These are phyloP conservation scores for Orcinus orca DNA, from an alignment of 2,113 vertebrate species.

Conservation along the genomic window DNA sequence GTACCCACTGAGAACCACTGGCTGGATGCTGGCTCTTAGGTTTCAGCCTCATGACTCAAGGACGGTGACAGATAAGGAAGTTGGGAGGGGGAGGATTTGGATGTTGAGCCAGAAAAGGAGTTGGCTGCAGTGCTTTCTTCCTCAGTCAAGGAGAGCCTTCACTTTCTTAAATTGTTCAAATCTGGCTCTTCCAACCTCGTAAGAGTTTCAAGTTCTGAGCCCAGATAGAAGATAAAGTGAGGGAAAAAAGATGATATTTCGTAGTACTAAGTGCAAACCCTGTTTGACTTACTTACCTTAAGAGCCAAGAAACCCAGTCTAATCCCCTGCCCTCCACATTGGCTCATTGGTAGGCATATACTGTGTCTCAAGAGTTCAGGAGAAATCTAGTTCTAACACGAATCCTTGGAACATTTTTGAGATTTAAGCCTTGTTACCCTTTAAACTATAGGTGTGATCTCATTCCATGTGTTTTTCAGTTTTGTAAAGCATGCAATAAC, in stretches of 20 bases:
- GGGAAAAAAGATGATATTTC: neutral
- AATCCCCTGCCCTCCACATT: neutral
- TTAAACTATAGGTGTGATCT: neutral
- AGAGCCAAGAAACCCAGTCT: neutral
- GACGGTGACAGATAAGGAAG: neutral
- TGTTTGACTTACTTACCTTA: neutral
- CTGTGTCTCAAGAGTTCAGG: neutral
- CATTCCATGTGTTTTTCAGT: neutral
- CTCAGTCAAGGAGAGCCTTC: neutral
- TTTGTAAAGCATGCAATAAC: neutral
- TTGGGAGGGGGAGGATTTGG: neutral
- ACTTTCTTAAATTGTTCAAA: neutral
- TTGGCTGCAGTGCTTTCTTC: neutral
- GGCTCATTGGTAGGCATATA: neutral
- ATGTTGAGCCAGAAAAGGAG: neutral
- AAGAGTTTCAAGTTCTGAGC: neutral
- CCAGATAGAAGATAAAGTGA: neutral
- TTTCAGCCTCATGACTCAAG: neutral
- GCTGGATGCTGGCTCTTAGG: neutral
- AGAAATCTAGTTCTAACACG: neutral
- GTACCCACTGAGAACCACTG: neutral
- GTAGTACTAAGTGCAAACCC: neutral
- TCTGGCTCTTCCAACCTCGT: neutral
- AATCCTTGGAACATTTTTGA: constrained; percentile 10
- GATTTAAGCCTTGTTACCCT: constrained; percentile 38